These are phyloP conservation scores for Chlorocebus sabaeus DNA, from an alignment of 2,113 vertebrate genomes.

Conservation along the genomic window DNA sequence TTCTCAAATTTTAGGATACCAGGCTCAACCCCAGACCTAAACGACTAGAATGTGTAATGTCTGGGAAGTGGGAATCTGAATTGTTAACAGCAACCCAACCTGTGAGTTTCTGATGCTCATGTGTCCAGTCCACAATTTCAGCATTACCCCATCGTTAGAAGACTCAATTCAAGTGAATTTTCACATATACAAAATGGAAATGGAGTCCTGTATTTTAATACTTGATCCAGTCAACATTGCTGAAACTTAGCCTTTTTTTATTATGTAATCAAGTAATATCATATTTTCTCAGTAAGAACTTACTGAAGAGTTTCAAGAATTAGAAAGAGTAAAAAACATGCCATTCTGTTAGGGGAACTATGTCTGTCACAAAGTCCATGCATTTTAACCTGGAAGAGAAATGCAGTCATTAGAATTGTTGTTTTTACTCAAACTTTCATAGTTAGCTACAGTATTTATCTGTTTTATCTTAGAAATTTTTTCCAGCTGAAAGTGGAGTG, in stretches of 20 bases:
- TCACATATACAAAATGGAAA: neutral
- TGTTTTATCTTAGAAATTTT: slow-evolving; percentile 26
- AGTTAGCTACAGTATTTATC: neutral
- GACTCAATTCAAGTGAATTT: neutral
- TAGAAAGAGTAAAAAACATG: neutral
- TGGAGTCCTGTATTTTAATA: neutral
- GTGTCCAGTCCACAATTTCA: neutral
- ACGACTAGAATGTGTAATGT: neutral
- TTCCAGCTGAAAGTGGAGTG: neutral
- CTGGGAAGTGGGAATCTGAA: neutral
- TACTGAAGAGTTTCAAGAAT: slow-evolving; percentile 20
- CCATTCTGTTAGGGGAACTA: neutral
- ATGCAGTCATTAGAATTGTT: neutral
- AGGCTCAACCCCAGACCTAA: neutral
- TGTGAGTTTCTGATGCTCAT: neutral
- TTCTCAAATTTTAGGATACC: slow-evolving; percentile 4
- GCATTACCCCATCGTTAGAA: neutral
- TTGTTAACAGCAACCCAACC: neutral
- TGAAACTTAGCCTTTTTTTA: neutral
- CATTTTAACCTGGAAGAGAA: neutral
- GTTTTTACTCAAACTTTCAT: slow-evolving; percentile 18
- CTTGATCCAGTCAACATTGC: neutral
- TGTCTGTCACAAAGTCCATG: neutral
- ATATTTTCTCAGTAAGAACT: neutral
- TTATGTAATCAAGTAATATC: neutral